Evolutionary conservation across 2,797 vertebrate genomes (phyloP).

Genomic region (Adrianichthys oophorus): DNA sequence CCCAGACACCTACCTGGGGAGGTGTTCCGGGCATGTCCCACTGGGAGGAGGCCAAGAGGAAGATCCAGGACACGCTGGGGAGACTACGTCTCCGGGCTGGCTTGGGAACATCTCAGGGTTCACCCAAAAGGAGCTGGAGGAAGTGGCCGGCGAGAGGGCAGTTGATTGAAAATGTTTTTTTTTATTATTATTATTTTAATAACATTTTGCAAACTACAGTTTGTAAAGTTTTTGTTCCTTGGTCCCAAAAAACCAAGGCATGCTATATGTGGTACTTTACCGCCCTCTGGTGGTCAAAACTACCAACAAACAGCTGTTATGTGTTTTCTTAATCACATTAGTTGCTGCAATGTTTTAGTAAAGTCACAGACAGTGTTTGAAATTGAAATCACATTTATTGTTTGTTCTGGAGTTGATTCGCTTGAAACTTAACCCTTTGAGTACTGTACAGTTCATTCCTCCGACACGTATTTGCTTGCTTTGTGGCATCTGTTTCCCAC

Average conservation of each 20-base stretch:
- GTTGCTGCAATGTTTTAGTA: background rate
- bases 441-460: slow-evolving; percentile 69
- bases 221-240: no score
- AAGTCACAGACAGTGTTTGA: slow-evolving; percentile 23
- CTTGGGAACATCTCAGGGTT: no score
- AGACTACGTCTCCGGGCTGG: no score
- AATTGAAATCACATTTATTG: slow-evolving; percentile 85
- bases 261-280: slow-evolving; percentile 8
- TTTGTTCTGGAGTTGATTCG: slow-evolving; percentile 78
- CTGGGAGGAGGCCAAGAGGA: no score
- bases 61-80: no score
- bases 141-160: no score
- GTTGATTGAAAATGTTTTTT: no score
- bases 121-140: no score
- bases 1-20: no score
- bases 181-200: background rate
- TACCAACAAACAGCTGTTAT: background rate
- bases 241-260: no score
- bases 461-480: slow-evolving; percentile 49
- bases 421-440: slow-evolving; percentile 70
- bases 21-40: no score
- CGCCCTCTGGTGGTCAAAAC: slow-evolving; percentile 46
- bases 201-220: no score
- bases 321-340: background rate
- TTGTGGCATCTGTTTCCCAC: slow-evolving; percentile 13